Evolutionary conservation across 2,797 vertebrate species (phyloP), one percentile per base, ranked within the genome.

Genomic region (Esox masquinongy): DNA sequence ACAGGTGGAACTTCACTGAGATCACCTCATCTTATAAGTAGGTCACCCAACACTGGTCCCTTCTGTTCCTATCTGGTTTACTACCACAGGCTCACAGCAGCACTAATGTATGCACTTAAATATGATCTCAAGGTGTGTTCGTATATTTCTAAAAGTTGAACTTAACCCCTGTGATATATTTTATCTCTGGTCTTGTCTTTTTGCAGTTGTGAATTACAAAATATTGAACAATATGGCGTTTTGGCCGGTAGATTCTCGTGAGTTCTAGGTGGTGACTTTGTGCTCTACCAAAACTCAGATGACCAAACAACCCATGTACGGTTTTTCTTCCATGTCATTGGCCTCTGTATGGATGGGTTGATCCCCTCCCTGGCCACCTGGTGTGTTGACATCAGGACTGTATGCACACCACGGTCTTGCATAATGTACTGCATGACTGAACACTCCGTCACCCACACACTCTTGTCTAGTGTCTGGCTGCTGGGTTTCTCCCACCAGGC

Each of bases 11-110:
- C 51, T 80, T 80, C 77, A 75, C 76, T 36, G 79, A 85, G 82
- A 79, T 14, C 80, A 83, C 26, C 81, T 84, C 83, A 80, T 89
- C 80, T 50, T 83, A 79, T 74, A 93, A 90, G 77, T 93, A 87
- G 92, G 92, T 93, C 90, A 92, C 68, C 1, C 74, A 69, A 75
- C 70, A 82, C 82, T 11, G 80, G 68, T 81, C 78, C 39, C 4
- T 24, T 16, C 63, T 67, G 64, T 78, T 78, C 81, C 79, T 79
- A 34, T 72, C 17, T 34, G 26, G 4, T 72, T 7, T 47, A 34
- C 7, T 36, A 17, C 22, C 66, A 17, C 22, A 31, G 79, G 67
- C 68, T 64, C 68, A 39, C 67, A 68, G 7, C 36, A 43, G 34
- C 67, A 39, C 16, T 5, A 67, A 67, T 34, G 31, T 9, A 34